Evolutionary conservation across 2,797 vertebrate species (phyloP), one percentile per base, ranked within the genome.

Genomic region (Poecilia velifera): DNA sequence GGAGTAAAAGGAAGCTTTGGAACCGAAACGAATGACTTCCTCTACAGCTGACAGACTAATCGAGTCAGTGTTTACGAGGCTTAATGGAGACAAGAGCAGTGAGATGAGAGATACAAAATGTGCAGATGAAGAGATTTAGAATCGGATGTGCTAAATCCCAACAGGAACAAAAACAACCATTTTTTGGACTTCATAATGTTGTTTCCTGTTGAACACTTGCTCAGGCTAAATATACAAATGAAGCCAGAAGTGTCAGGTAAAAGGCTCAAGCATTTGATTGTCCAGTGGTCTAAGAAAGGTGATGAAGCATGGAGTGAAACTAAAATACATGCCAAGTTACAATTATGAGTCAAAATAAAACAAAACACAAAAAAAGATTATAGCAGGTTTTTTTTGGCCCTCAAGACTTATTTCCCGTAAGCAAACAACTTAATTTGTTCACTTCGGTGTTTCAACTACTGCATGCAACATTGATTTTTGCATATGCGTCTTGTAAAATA

Each of bases 91-190:
- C 41, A 9, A 12, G 39, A 62, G 20, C n/a, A 45, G n/a, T 45
- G 36, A 57, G 53, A 74, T 57, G 53, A 31, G 41, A 74, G 14
- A 43, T 16, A 45, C 3, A 74, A 34, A 53, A 41, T 74, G 68
- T 45, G 20, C 36, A 75, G 14, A 45, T 45, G 74, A 57, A 75
- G 39, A 76, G 53, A 75, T 74, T 74, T 55, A 43, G 14, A 43
- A 18, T 14, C 51, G 14, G 34, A 55, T 74, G 36, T 55, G 53
- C 55, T 45, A 41, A 59, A 62, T 20, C 36, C 36, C 25, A 12
- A 62, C 53, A 74, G 39, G n/a, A 41, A 28, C n/a, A 20, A 45
- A 62, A 36, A 10, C 3, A 68, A 22, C 7, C 0, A 3, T 3
- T 62, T 31, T 62, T 62, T 62, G 28, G 57, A 31, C 25, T 57